Evolutionary conservation across 2,888 invertebrate species (phyloP).

Genomic region (Polyommatus icarus): DNA sequence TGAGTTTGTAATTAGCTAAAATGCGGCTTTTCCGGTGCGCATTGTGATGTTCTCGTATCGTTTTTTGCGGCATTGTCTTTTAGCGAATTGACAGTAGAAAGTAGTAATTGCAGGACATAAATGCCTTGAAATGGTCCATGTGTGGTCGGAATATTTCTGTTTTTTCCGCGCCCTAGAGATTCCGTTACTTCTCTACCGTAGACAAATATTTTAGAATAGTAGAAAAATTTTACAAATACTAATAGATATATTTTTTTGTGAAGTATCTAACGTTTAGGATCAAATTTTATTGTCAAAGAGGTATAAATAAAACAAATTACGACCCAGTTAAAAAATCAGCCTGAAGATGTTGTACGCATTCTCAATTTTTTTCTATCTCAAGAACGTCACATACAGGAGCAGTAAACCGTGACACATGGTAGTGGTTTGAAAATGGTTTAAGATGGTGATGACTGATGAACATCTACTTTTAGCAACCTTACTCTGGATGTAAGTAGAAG

Average conservation of each 20-base stretch:
- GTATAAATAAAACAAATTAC: no score
- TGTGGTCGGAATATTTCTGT: slow-evolving; percentile 28
- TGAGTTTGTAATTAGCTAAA: slow-evolving; percentile 56
- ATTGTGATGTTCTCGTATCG: slow-evolving; percentile 43
- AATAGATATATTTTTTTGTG: not conserved
- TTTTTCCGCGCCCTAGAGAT: not conserved
- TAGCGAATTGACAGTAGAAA: slow-evolving; percentile 32
- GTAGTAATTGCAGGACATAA: slow-evolving; percentile 40
- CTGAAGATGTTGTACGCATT: no score
- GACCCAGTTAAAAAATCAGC: no score
- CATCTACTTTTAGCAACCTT: not conserved
- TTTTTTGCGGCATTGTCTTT: slow-evolving; percentile 40
- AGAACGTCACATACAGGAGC: no score
- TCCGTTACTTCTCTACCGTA: not conserved
- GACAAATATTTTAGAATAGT: not conserved
- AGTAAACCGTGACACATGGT: no score
- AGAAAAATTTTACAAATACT: no score
- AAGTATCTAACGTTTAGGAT: not conserved
- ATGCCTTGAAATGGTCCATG: slow-evolving; percentile 37
- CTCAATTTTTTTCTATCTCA: not conserved
- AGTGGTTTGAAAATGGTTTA: no score
- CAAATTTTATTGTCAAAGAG: no score
- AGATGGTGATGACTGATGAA: not conserved
- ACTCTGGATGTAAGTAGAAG: slow-evolving; percentile 4
- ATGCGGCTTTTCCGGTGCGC: slow-evolving; percentile 65